Conservation (phyloP, 2,888 invertebrate species). For the Oscheius onirici region DNA sequence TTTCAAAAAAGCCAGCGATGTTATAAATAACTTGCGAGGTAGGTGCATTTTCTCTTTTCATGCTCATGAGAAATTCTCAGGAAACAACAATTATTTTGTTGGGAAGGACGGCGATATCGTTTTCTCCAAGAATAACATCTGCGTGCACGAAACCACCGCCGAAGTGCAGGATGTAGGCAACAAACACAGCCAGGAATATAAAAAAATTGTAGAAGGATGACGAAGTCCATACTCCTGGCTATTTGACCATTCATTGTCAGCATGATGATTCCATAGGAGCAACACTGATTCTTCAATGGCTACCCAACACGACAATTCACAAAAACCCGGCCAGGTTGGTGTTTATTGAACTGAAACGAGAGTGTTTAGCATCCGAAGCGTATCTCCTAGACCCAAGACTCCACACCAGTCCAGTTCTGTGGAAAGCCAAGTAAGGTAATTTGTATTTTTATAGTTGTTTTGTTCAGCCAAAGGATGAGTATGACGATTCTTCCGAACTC, state of each 20-base stretch:
- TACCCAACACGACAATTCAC: slow-evolving; percentile 87
- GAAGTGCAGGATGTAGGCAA: background rate
- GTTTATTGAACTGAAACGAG: slow-evolving; percentile 1
- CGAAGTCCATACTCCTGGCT: slow-evolving; percentile 84
- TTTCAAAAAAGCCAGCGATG: slow-evolving; percentile 67
- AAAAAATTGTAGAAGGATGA: slow-evolving; percentile 75
- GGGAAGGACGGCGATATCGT: slow-evolving; percentile 75
- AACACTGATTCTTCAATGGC: slow-evolving; percentile 90
- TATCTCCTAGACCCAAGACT: slow-evolving; percentile 58
- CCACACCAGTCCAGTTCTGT: slow-evolving; percentile 15
- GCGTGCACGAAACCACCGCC: slow-evolving; percentile 85
- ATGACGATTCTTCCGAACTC: slow-evolving; percentile 26
- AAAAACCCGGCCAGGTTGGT: slow-evolving; percentile 82
- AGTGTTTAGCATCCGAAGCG: slow-evolving; percentile 63
- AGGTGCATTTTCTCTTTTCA: background rate
- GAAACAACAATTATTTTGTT: slow-evolving; percentile 63
- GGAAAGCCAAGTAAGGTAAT: slow-evolving; percentile 1
- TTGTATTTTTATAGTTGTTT: background rate
- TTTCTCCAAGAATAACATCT: slow-evolving; percentile 89
- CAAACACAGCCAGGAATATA: background rate
- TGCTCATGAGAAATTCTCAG: slow-evolving; percentile 41
- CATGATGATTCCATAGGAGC: slow-evolving; percentile 75
- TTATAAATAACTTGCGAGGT: slow-evolving; percentile 65
- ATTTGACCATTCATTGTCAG: slow-evolving; percentile 83
- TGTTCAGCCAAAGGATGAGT: background rate